Conservation (phyloP, 2,888 invertebrate species). For the Lacanobia oleracea region DNA sequence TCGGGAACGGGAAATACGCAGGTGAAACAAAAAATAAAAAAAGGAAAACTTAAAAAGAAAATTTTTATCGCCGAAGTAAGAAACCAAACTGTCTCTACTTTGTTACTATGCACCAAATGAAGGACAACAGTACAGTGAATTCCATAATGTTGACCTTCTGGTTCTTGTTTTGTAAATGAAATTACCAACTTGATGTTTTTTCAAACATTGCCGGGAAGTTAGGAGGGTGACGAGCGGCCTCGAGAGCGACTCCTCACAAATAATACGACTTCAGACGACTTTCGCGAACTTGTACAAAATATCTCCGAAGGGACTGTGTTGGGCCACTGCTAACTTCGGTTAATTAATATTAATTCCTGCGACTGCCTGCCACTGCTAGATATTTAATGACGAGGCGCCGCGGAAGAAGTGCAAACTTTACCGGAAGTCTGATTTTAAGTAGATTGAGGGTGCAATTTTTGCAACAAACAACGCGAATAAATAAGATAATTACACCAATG, state of each 20-base stretch:
- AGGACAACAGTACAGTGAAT: not conserved
- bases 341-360: slow-evolving; percentile 63
- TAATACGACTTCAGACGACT: slow-evolving; percentile 46
- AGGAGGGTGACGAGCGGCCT: slow-evolving; percentile 24
- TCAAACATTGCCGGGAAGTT: slow-evolving; percentile 29
- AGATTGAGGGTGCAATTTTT: slow-evolving; percentile 11
- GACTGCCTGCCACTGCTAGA: slow-evolving; percentile 38
- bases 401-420: slow-evolving; percentile 7
- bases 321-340: slow-evolving; percentile 24
- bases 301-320: slow-evolving; percentile 34
- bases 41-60: no score
- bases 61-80: no score
- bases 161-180: not conserved
- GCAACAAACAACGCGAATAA: not conserved
- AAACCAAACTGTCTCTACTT: no score
- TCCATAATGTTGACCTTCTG: slow-evolving; percentile 8
- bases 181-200: slow-evolving; percentile 50
- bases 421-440: slow-evolving; percentile 6
- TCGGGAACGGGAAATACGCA: no score
- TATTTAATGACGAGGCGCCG: slow-evolving; percentile 48
- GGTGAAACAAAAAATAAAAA: no score
- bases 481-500: not conserved
- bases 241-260: slow-evolving; percentile 28
- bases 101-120: no score
- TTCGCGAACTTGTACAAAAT: slow-evolving; percentile 52